Percentiles rank a stretch among this genome's conserved stretches.
phyloP scores from a whole-genome alignment of 2,888 invertebrate species.

The Lithophane leautieri region DNA sequence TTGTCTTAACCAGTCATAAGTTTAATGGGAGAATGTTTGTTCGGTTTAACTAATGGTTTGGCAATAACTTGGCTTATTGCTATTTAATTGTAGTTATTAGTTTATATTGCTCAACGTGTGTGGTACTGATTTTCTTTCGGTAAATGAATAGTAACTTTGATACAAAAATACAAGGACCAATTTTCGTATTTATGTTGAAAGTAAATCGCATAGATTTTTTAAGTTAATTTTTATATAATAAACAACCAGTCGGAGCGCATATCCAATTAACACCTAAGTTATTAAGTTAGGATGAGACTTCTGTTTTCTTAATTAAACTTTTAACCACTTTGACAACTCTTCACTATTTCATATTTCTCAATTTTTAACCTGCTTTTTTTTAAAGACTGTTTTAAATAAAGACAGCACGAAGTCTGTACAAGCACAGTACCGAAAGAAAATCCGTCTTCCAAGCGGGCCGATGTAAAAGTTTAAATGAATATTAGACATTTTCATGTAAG shows the following conservation, averaged over 20 bases:
- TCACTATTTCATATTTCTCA: too few relatives aligned
- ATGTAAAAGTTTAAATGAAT: conserved; percentile 81
- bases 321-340: too few relatives aligned
- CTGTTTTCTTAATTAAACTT: not conserved
- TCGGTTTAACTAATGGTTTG: conserved; percentile 29
- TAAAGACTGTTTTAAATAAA: not conserved
- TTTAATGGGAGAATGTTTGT: conserved; percentile 32
- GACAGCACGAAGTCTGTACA: conserved; percentile 35
- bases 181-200: not conserved
- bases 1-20: conserved; percentile 20
- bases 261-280: too few relatives aligned
- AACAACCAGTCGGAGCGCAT: too few relatives aligned
- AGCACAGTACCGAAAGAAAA: conserved; percentile 60
- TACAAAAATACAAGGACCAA: not conserved
- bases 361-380: too few relatives aligned
- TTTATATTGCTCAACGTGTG: not conserved
- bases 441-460: conserved; percentile 67
- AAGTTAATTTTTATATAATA: not conserved
- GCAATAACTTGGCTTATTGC: conserved; percentile 25
- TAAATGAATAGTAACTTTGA: not conserved
- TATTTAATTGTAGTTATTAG: conserved; percentile 2
- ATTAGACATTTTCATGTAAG: conserved; percentile 81
- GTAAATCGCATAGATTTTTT: not conserved
- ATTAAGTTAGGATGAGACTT: too few relatives aligned
- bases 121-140: not conserved